Evolutionary conservation across 2,113 vertebrate species (phyloP).

Genomic region (rabbit (Oryctolagus cuniculus)): mOryCun1.1 NC_091435.1:10410501-10411000

Average conservation of each 20-base stretch:
- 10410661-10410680: neutral
- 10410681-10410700: neutral
- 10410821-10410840: neutral
- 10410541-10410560: too few relatives aligned
- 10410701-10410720: neutral
- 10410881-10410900: rapidly evolving
- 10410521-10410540: too few relatives aligned
- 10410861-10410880: neutral
- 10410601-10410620: too few relatives aligned
- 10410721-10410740: neutral
- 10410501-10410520: too few relatives aligned
- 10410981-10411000: neutral
- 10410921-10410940: neutral
- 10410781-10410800: neutral
- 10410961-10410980: too few relatives aligned
- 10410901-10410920: neutral
- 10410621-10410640: too few relatives aligned
- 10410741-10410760: neutral
- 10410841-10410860: neutral
- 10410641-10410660: neutral
- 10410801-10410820: neutral
- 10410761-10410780: neutral
- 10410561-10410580: too few relatives aligned
- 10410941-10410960: neutral
- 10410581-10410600: too few relatives aligned